Conservation (phyloP, 2,888 invertebrate genomes). For the Aporophyla nigra region DNA sequence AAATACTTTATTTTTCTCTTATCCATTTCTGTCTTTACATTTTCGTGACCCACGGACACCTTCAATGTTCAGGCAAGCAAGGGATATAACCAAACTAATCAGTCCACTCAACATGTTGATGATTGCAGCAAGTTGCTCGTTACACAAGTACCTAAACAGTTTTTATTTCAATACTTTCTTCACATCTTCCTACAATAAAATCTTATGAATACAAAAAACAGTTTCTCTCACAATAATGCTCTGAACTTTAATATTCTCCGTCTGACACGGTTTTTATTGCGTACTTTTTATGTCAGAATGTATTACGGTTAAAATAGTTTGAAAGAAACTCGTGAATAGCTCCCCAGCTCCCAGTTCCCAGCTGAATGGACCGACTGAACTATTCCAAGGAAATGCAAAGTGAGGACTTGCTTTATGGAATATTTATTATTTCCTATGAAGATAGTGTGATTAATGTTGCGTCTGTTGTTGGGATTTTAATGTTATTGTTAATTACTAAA, state of each 20-base stretch:
- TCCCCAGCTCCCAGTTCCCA: conserved; percentile 37
- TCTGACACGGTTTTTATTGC: conserved; percentile 54
- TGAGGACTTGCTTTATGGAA: conserved; percentile 31
- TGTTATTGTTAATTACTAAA: background rate
- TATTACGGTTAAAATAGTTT: conserved; percentile 53
- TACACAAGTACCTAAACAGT: background rate
- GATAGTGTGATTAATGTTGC: conserved; percentile 19
- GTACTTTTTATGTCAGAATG: conserved; percentile 48
- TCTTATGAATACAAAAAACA: conserved; percentile 42
- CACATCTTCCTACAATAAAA: conserved; percentile 10
- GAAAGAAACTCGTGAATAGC: conserved; percentile 50
- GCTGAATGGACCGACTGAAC: conserved; percentile 47
- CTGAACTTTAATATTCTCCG: conserved; percentile 54
- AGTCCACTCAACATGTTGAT: background rate
- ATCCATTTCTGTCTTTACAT: background rate
- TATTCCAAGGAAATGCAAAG: conserved; percentile 34
- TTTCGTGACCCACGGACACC: background rate
- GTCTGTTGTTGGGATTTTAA: background rate
- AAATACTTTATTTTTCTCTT: background rate
- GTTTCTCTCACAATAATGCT: conserved; percentile 29
- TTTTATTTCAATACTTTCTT: conserved; percentile 7
- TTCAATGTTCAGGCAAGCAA: background rate
- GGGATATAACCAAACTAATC: background rate
- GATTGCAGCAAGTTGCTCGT: background rate
- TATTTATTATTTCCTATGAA: conserved; percentile 25